phyloP scores from a whole-genome alignment of 2,888 invertebrate genomes.

The Alviniconcha strummeri region DNA sequence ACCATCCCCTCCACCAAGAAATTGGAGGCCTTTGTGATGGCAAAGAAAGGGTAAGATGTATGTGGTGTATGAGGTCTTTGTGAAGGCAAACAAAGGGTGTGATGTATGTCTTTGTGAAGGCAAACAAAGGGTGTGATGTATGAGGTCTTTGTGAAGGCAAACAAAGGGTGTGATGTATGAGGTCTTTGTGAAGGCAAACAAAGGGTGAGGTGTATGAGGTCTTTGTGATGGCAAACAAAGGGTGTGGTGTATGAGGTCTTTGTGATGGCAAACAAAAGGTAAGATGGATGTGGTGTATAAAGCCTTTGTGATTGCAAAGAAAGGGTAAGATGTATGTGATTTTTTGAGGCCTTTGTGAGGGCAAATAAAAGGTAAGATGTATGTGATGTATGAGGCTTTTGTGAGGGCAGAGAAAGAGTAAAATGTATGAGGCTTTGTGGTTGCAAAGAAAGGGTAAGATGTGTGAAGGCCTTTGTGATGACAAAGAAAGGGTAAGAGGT shows the following conservation, averaged over 20 bases:
- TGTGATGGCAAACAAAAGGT: conserved; percentile 81
- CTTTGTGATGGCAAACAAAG: not conserved
- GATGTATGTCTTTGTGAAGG: not conserved
- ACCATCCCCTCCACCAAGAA: conserved; percentile 81
- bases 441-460: not conserved
- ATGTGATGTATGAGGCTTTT: not conserved
- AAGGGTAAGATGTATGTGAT: conserved; percentile 77
- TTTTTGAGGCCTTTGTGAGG: conserved; percentile 84
- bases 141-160: not conserved
- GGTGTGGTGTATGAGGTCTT: conserved; percentile 81
- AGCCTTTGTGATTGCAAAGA: not conserved
- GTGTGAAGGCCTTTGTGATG: not conserved
- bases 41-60: conserved; percentile 78
- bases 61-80: not conserved
- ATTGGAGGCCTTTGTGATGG: conserved; percentile 83
- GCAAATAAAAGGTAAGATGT: conserved; percentile 78
- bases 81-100: not conserved
- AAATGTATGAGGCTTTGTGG: not conserved
- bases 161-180: conserved; percentile 78
- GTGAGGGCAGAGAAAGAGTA: not conserved
- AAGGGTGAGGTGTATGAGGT: conserved; percentile 75
- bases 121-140: not conserved
- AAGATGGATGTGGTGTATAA: conserved; percentile 41
- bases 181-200: conserved; percentile 80
- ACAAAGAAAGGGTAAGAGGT: conserved; percentile 43